Base-by-base conservation (phyloP, 2,888 invertebrate species). In the Macrophya annulata region DNA sequence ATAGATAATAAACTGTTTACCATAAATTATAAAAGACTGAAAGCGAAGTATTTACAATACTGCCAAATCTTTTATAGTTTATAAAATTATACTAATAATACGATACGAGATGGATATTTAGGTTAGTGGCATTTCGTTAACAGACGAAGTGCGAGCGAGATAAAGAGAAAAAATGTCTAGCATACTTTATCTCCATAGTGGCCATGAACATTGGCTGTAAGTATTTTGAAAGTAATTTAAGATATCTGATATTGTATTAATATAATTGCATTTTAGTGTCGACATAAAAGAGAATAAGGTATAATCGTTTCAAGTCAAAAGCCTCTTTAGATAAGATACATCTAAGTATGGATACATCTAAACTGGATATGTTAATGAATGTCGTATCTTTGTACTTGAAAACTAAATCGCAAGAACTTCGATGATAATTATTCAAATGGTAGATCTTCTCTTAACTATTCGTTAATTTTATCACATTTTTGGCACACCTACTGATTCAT, bases 71-170 rank as follows among this genome's bases (percentile, higher is more conserved):
- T 68, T 68, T 31, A 8, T 37, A 68, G 15, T 31, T 37, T 15
- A 37, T 37, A 17, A 68, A 68, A 37, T 68, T 68, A 4, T 68
- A 68, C 17, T 15, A 17, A 68, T 68, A 68, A 37, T 37, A 37
- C 25, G 37, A 68, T 68, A 37, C 37, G 15, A 17, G 68, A 17
- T 31, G 68, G 8, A 68, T 68, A 68, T 68, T 68, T 68, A 68
- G 68, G 68, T 68, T 68, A 68, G 68, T 68, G 68, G 37, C 8
- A 25, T 37, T 68, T 17, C 68, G 12, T 15, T 37, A 37, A 37
- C 68, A 31, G 37, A 68, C 31, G 15, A 37, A 37, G 31, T 37
- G 17, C 68, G 68, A 68, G 37, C 0, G 17, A 37, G 68, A 68
- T 12, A 17, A 15, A 68, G 68, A 17, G 68, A 37, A 31, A 31